Evolutionary conservation across 2,113 vertebrate genomes (phyloP), one percentile per base, ranked within the genome.

Genomic region (Ahaetulla prasina): DNA sequence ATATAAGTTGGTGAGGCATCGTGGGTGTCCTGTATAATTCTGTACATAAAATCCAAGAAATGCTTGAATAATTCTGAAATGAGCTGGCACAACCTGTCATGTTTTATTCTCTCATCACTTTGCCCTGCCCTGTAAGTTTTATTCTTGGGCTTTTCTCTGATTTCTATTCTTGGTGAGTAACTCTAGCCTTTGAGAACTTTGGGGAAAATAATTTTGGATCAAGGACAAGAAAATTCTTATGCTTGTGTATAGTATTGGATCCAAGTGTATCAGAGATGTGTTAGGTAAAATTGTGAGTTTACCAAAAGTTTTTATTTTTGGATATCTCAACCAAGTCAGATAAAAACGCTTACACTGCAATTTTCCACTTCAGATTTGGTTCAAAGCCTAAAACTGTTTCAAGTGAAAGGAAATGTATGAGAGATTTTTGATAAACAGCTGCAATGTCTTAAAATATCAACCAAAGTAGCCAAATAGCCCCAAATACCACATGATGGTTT

Each of bases 161-260:
- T 84, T 94, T 93, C 91, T 39, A 85, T 95, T 94, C 95, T 94
- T 54, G 45, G 68, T 93, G 96, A 95, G 94, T 92, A 95, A 80
- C 90, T 63, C 52, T 88, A 92, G 90, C 52, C 94, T 91, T 18
- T 60, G 92, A 50, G 90, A 90, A 91, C 90, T 55, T 89, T 92
- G 93, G 94, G 95, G 95, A 96, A 91, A 95, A 93, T 93, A 93
- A 87, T 91, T 96, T 60, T 93, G 96, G 95, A 95, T 92, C 25
- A 50, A 94, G 92, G 95, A 94, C 1, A 3, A 97, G 94, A 93
- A 93, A 63, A 93, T 91, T 3, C 0, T 74, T 93, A 89, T 91
- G 96, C 95, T 94, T 53, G 92, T 87, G 88, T 63, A 80, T 80
- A 0, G 93, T 55, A 90, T 85, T 27, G 27, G 94, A 94, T 95